A percentile compares a stretch with the other conserved stretches of the same genome.
These are phyloP conservation scores for Oplegnathus fasciatus DNA, from an alignment of 2,113 vertebrate genomes.

Conservation along the genomic window DNA sequence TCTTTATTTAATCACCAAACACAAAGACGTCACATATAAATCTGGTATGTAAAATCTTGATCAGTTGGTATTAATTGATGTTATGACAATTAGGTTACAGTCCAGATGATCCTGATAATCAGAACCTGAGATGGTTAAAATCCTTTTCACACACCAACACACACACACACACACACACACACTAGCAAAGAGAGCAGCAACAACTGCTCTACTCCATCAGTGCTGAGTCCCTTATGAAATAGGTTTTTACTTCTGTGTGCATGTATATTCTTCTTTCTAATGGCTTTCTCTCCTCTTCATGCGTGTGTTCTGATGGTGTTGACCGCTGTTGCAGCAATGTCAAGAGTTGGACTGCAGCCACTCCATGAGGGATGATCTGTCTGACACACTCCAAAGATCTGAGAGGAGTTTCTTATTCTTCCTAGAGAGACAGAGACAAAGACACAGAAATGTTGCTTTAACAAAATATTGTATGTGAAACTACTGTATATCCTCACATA, in stretches of 20 bases:
- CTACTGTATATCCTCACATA: not conserved
- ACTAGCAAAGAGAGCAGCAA: not conserved
- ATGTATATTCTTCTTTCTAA: not conserved
- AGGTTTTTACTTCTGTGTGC: not conserved
- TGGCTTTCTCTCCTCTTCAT: not conserved
- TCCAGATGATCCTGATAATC: conserved; percentile 22
- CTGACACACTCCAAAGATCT: conserved; percentile 80
- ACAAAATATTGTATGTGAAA: not conserved
- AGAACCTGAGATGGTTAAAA: conserved; percentile 31
- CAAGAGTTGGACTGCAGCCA: conserved; percentile 78
- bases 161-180: too few species aligned
- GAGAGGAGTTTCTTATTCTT: conserved; percentile 79
- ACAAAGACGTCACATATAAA: not conserved
- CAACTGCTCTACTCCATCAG: not conserved
- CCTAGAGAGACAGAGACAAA: conserved; percentile 66
- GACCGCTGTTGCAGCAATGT: conserved; percentile 11
- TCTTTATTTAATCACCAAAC: conserved; percentile 31
- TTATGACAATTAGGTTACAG: conserved; percentile 16
- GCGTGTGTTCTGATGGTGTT: not conserved
- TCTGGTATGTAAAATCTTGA: not conserved
- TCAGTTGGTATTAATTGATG: not conserved
- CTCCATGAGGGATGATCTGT: conserved; percentile 76
- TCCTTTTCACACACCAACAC: not conserved
- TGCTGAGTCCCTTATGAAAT: not conserved
- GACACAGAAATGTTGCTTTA: not conserved